Base-by-base conservation (phyloP, 2,113 vertebrate species). In the Tetrao urogallus region DNA sequence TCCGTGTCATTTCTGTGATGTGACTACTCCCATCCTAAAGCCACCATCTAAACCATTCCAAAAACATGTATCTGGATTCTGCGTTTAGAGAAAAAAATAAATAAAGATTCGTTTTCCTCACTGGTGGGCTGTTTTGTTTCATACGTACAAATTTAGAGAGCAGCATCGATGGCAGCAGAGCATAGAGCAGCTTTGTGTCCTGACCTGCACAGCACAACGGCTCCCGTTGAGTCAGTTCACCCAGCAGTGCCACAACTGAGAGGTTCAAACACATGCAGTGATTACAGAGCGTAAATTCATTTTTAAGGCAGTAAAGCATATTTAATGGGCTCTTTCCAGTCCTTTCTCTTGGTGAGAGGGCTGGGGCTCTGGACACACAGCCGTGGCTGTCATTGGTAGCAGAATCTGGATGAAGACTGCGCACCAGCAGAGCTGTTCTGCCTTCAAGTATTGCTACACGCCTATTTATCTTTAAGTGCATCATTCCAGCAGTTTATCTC, bases 91-190 rank as follows among this genome's bases (percentile, higher is more conserved):
- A 89, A 95, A 90, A 91, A 73, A 90, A 92, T 66, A 74, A 74
- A 85, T 90, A 91, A 97, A 97, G 90, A 77, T 60, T 86, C 8
- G 2, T 95, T 97, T 97, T 96, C 89, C 75, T 94, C 70, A 40
- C 11, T 54, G 63, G 90, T 63, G 83, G 76, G 72, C 93, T 95
- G 88, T 67, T 97, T 92, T 96, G 69, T 97, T 97, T 97, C 54
- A 30, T 95, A 34, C 67, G 48, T 90, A 74, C 36, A 34, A 54
- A 27, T 4, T n/a, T 86, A 2, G 0, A 72, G 71, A 83, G 21
- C 52, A 88, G 48, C 38, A 40, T 27, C 25, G 58, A 28, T 67
- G 28, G 18, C 69, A 61, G 48, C 38, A 30, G 65, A 63, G 36
- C 70, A 38, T 90, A 10, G 0, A 40, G 82, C 58, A 27, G 38